These are phyloP conservation scores for Bombus confusus DNA, from an alignment of 1,140 invertebrate species.

Conservation along the genomic window DNA sequence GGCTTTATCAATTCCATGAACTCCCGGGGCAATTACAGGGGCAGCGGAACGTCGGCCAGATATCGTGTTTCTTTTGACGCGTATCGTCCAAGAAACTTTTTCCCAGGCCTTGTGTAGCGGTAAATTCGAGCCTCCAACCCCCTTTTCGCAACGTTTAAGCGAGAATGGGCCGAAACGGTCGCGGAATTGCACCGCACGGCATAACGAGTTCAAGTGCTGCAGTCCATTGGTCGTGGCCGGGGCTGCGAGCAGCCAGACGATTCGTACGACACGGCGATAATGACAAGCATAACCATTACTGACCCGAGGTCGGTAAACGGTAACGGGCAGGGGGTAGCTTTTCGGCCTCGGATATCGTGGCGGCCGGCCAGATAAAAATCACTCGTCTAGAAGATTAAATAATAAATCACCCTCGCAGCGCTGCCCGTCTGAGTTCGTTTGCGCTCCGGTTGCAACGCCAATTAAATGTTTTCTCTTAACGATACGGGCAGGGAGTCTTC, in stretches of 20 bases:
- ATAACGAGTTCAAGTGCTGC: conserved; percentile 65
- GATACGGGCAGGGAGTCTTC: conserved; percentile 17
- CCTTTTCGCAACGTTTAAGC: conserved; percentile 65
- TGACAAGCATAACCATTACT: conserved; percentile 77
- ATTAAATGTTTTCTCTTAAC: conserved; percentile 62
- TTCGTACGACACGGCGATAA: conserved; percentile 78
- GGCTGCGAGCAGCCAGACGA: conserved; percentile 47
- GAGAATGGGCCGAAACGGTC: conserved; percentile 62
- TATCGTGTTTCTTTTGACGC: conserved; percentile 15
- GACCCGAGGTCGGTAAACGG: conserved; percentile 73
- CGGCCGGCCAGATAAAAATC: conserved; percentile 71
- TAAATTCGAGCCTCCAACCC: conserved; percentile 31
- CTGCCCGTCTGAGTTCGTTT: conserved; percentile 40
- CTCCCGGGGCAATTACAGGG: not conserved
- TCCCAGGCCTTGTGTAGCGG: not conserved
- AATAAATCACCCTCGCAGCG: conserved; percentile 65
- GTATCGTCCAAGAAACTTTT: conserved; percentile 43
- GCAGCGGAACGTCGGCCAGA: not conserved
- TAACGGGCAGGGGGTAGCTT: conserved; percentile 65
- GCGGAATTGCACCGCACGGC: conserved; percentile 52
- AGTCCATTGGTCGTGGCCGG: conserved; percentile 58
- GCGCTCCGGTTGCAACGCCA: conserved; percentile 30
- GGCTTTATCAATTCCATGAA: conserved; percentile 18
- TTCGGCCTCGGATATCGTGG: conserved; percentile 59
- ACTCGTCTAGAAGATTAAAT: conserved; percentile 76